Conservation (phyloP, 2,888 invertebrate species). For the Temnothorax rugatulus region DNA sequence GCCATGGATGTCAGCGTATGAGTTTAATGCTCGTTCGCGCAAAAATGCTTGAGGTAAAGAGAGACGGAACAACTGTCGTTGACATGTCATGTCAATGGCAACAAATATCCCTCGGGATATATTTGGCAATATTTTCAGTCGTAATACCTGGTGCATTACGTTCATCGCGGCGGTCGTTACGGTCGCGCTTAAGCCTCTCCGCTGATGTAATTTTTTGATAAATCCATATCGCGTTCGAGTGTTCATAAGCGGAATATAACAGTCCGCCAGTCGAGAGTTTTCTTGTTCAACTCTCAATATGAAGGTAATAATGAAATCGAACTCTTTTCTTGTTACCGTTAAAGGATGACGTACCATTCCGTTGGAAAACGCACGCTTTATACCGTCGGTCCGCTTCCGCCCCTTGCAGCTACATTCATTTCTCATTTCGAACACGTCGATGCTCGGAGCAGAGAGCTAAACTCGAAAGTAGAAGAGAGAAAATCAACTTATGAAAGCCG, state of each 20-base stretch:
- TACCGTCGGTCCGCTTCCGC: constrained; percentile 50
- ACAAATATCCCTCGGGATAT: constrained; percentile 28
- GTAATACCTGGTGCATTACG: constrained; percentile 41
- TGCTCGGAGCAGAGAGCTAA: constrained; percentile 68
- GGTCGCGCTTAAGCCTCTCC: not conserved
- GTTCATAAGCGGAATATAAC: constrained; percentile 25
- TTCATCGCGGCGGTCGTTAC: not conserved
- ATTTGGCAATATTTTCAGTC: constrained; percentile 33
- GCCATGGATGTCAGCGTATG: constrained; percentile 35
- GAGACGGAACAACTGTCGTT: constrained; percentile 42
- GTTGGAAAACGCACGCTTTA: constrained; percentile 51
- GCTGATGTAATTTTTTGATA: constrained; percentile 47
- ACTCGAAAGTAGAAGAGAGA: constrained; percentile 62
- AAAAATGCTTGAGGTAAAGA: constrained; percentile 27
- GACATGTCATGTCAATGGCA: constrained; percentile 40
- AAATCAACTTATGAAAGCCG: constrained; percentile 70
- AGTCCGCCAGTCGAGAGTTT: constrained; percentile 26
- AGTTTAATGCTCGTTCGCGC: constrained; percentile 37
- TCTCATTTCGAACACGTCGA: constrained; percentile 79
- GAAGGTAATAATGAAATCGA: constrained; percentile 53
- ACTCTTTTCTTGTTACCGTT: constrained; percentile 55
- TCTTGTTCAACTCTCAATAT: constrained; percentile 51
- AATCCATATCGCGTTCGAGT: constrained; percentile 21
- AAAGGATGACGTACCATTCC: constrained; percentile 55
- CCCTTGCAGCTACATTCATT: constrained; percentile 76